Evolutionary conservation across 2,797 vertebrate genomes (phyloP), one percentile per base, ranked within the genome.

Genomic region (Gymnopithys bicolor): DNA sequence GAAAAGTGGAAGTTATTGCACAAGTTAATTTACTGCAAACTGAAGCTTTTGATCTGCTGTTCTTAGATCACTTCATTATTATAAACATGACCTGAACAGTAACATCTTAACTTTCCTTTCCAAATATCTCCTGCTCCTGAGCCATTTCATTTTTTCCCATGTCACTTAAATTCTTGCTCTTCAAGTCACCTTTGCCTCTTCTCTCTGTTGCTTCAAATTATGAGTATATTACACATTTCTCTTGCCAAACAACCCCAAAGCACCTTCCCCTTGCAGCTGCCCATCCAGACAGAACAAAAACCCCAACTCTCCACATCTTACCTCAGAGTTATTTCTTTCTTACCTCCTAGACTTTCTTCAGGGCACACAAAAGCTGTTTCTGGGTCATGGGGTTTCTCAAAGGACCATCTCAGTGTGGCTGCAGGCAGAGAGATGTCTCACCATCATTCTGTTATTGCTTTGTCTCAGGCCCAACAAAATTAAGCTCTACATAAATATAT

Each of bases 41-140:
- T 58, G 67, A 89, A 82, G 64, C 52, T 93, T 93, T 87, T 94
- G 79, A 93, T 92, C 81, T 80, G 45, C 53, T 79, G 6, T 79
- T 89, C 73, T 81, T 77, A 81, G 55, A 71, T 80, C 66, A 37
- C 30, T 75, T 89, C n/a, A 33, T 85, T 94, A 76, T 68, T 69
- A 87, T 12, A 74, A 91, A 93, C 45, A 80, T 0, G 5, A 67
- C 45, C 25, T 7, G 53, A 75, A 32, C 30, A 78, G 62, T 32
- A 89, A 79, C 43, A 45, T 32, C 67, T 69, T 58, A 52, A 84
- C 63, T 28, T 49, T 66, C 35, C 70, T 76, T 62, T 67, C 62
- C 70, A 53, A 16, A 66, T 55, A 63, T 91, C 35, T 19, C 3
- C 27, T 58, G 1, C 43, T 49, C 25, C 27, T 22, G 28, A 86